phyloP scores from a whole-genome alignment of 2,797 vertebrate genomes.

The Manis crassicaudata region DNA sequence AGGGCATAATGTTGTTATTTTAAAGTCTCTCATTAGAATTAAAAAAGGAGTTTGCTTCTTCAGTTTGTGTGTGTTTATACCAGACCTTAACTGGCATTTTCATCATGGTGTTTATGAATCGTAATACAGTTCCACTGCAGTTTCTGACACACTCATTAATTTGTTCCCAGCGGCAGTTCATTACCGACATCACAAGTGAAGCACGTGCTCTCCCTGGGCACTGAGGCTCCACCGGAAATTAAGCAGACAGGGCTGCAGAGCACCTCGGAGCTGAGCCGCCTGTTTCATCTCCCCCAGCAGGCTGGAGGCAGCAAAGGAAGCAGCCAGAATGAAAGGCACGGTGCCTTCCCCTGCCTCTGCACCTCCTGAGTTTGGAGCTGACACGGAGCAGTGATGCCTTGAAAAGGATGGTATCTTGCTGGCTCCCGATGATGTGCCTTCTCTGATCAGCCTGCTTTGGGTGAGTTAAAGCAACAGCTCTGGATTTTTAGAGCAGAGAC shows the following conservation, averaged over 20 bases:
- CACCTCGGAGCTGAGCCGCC: slow-evolving; percentile 6
- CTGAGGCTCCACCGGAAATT: slow-evolving; percentile 60
- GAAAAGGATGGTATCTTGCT: slow-evolving; percentile 4
- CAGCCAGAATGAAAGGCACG: background rate
- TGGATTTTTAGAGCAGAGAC: background rate
- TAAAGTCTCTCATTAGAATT: slow-evolving; percentile 55
- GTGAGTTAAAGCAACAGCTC: background rate
- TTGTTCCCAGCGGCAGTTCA: slow-evolving; percentile 81
- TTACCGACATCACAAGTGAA: slow-evolving; percentile 81
- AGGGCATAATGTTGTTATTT: slow-evolving; percentile 64
- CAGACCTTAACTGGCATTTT: slow-evolving; percentile 68
- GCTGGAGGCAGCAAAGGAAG: slow-evolving; percentile 37
- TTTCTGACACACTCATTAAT: slow-evolving; percentile 84
- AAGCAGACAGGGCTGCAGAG: slow-evolving; percentile 56
- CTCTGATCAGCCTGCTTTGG: background rate
- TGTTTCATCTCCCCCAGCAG: background rate
- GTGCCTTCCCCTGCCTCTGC: background rate
- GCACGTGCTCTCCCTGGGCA: slow-evolving; percentile 54
- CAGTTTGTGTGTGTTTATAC: slow-evolving; percentile 56
- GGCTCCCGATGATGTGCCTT: background rate
- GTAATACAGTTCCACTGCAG: slow-evolving; percentile 70
- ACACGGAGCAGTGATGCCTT: background rate
- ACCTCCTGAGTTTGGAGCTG: background rate
- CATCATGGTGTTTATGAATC: slow-evolving; percentile 70
- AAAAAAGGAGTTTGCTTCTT: slow-evolving; percentile 65